Base-by-base conservation (phyloP, 1,140 invertebrate genomes). In the Drosophila repletoides region DNA sequence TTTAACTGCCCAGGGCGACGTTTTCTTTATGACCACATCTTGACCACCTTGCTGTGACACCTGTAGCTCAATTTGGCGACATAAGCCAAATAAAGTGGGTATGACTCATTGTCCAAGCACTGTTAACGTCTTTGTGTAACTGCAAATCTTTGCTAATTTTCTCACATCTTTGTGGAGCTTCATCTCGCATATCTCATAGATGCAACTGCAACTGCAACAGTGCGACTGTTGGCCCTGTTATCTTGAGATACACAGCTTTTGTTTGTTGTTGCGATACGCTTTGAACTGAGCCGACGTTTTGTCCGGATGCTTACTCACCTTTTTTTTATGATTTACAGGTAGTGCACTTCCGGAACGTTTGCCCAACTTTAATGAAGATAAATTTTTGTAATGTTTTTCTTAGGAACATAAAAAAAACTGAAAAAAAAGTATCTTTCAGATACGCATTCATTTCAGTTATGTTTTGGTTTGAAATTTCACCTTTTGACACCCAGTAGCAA, bases 401-500 rank as follows among this genome's bases (percentile, higher is more conserved):
- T 15, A 17, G 19, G 41, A 58, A 65, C 61, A 28, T 33, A 41
- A n/a, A n/a, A n/a, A n/a, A n/a, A n/a, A n/a, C n/a, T n/a, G n/a
- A n/a, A n/a, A n/a, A n/a, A n/a, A n/a, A 48, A 46, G 51, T 70
- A 64, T 73, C 34, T 51, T 43, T 64, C 51, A 19, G 29, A 7
- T 48, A 21, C 15, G 14, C 28, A 40, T 22, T 51, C n/a, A 21
- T 19, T 15, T 10, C 10, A 22, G 31, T 43, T 33, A 29, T 86
- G 76, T 86, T 89, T 88, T 63, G 76, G 87, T 87, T 41, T 89
- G 61, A 80, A 88, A 87, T 88, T 88, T 89, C 80, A 89, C 86
- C 86, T 89, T 76, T 86, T 83, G 74, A 83, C 74, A 88, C 56
- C 14, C 55, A 49, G 36, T 28, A 40, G 3, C 17, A 34, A 61